Evolutionary conservation across 53 echinoderm and acorn worm genomes (phyloP), one percentile per base, ranked within the genome.

Genomic region (Paelopatides confundens): DNA sequence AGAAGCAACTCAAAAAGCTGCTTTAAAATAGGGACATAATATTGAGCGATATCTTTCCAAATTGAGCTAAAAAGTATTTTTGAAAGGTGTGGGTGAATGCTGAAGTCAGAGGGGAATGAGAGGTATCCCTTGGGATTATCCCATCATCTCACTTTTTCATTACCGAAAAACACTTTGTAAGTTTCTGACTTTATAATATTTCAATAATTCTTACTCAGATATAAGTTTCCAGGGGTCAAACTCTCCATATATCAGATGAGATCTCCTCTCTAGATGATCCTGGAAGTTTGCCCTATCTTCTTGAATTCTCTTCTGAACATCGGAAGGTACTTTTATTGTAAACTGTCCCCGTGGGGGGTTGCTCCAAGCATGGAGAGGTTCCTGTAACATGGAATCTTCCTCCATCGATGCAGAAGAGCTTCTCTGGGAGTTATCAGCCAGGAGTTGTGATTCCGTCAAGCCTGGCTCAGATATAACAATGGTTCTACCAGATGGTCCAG

Each of bases 161-260:
- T n/a, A n/a, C n/a, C n/a, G n/a, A n/a, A n/a, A n/a, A n/a, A n/a
- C n/a, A n/a, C n/a, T n/a, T n/a, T n/a, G n/a, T n/a, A n/a, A n/a
- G n/a, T n/a, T n/a, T n/a, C n/a, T n/a, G n/a, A n/a, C n/a, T n/a
- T n/a, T n/a, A n/a, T 71, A 37, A 71, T 32, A 71, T 27, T 32
- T 71, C 35, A 35, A 48, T 69, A 30, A 5, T 76, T 89, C 98
- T 95, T 74, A 98, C 98, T 92, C 94, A 68, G 93, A 92, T 28
- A 94, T 92, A 14, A 98, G 93, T 86, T 90, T 94, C 98, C 98
- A 98, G 2, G 98, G 98, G 65, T 98, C 89, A 85, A 98, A 98
- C 0, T 92, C 92, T 4, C 98, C 95, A 38, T 92, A 95, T 15
- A 90, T 52, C 21, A 91, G 87, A 67, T 95, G 95, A 12, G 95